Conservation (phyloP, 2,888 invertebrate species). For the Tachina lurida region DNA sequence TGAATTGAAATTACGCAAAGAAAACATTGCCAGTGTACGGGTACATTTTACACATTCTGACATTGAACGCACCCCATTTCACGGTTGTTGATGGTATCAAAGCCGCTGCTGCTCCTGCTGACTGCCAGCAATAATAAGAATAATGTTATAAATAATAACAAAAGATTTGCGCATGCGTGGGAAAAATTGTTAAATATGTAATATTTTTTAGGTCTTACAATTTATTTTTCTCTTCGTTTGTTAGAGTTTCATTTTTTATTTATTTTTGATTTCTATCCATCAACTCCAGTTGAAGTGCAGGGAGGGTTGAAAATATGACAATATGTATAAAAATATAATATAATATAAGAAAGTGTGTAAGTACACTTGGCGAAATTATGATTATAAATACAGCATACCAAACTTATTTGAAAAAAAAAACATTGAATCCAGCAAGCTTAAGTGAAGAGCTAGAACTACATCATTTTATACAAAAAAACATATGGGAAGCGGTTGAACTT, state of each 20-base stretch:
- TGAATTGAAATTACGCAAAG: slow-evolving; percentile 1
- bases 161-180: slow-evolving; percentile 76
- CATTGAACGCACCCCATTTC: slow-evolving; percentile 68
- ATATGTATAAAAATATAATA: not conserved
- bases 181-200: slow-evolving; percentile 63
- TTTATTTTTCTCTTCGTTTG: slow-evolving; percentile 15
- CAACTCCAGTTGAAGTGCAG: slow-evolving; percentile 43
- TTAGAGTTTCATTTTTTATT: not conserved
- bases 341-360: slow-evolving; percentile 1
- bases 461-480: too few relatives aligned
- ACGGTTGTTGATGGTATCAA: slow-evolving; percentile 59
- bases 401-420: too few relatives aligned
- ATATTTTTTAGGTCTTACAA: slow-evolving; percentile 32
- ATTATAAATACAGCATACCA: too few relatives aligned
- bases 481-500: too few relatives aligned
- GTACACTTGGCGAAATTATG: slow-evolving; percentile 18
- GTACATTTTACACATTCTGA: slow-evolving; percentile 34
- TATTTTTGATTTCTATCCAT: slow-evolving; percentile 36
- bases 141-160: slow-evolving; percentile 68
- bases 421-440: too few relatives aligned
- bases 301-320: slow-evolving; percentile 67
- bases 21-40: slow-evolving; percentile 20
- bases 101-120: slow-evolving; percentile 12
- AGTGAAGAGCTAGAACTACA: too few relatives aligned
- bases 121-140: slow-evolving; percentile 30